Evolutionary conservation across 2,888 invertebrate genomes (phyloP).

Genomic region (Cremastinae sp.): DNA sequence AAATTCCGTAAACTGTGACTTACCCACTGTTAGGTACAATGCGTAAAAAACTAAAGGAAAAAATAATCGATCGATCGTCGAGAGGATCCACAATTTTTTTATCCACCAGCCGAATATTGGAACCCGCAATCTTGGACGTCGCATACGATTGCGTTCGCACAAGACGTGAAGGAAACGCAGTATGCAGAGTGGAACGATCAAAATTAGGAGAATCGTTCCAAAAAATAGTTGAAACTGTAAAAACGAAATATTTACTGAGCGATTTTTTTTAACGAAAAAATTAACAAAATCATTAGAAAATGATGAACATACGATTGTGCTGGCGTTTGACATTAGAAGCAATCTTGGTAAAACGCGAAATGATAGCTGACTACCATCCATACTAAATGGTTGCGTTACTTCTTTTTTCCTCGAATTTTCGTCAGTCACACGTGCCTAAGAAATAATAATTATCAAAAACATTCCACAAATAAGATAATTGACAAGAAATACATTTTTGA

Average conservation of each 20-base stretch:
- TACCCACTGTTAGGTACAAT: slow-evolving; percentile 86
- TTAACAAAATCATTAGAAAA: slow-evolving; percentile 25
- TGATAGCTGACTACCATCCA: slow-evolving; percentile 86
- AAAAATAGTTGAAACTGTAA: slow-evolving; percentile 87
- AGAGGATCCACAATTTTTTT: slow-evolving; percentile 87
- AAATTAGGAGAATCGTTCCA: slow-evolving; percentile 83
- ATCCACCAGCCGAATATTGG: slow-evolving; percentile 80
- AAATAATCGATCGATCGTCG: slow-evolving; percentile 88
- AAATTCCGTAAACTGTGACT: slow-evolving; percentile 66
- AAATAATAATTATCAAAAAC: slow-evolving; percentile 51
- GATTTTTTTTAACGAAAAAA: slow-evolving; percentile 3
- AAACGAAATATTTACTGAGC: no score
- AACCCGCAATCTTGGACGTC: slow-evolving; percentile 78
- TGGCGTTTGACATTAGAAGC: slow-evolving; percentile 89
- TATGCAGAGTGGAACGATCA: slow-evolving; percentile 85
- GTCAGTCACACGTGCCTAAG: slow-evolving; percentile 84
- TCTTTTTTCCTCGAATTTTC: slow-evolving; percentile 82
- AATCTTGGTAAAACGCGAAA: slow-evolving; percentile 87
- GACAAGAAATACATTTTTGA: background rate
- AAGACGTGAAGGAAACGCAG: slow-evolving; percentile 83
- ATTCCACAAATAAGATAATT: slow-evolving; percentile 9
- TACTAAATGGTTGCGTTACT: slow-evolving; percentile 87
- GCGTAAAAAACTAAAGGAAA: slow-evolving; percentile 88
- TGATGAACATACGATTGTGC: slow-evolving; percentile 84
- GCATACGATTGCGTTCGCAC: slow-evolving; percentile 80